Evolutionary conservation across 1,140 invertebrate species (phyloP), one percentile per base, ranked within the genome.

Genomic region (Maniola jurtina): DNA sequence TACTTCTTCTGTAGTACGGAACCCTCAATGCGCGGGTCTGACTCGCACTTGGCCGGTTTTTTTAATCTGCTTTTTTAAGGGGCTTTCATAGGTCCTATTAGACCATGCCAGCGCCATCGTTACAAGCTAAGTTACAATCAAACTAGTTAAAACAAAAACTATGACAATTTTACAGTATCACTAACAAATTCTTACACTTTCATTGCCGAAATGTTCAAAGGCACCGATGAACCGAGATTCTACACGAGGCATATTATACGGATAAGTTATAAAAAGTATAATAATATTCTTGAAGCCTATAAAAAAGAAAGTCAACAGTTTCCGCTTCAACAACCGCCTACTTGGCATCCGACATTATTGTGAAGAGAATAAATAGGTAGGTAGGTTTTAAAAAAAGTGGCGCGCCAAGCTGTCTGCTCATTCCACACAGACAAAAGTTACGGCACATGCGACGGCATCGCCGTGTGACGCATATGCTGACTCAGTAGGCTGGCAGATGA

Each of bases 361-460:
- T 74, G 61, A 75, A 75, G 70, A 71, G 81, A 84, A 55, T 76
- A 69, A 45, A 45, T 45, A 45, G 42, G 42, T 66, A 79, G 68
- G 72, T 81, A 80, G 64, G 76, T 79, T 79, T 82, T 75, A 66
- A 83, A 82, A 80, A 86, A 89, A 87, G 79, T 86, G 80, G 83
- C 86, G 87, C 85, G 85, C 86, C 86, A 88, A 81, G 86, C 87
- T 79, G 87, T 89, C 87, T 89, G 83, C 74, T 72, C 71, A 75
- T 58, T 66, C 63, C 64, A 56, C 64, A 61, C 54, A 50, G 66
- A 68, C 68, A 68, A 60, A 62, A 67, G 61, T 52, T 56, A 60
- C 55, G 57, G 59, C 54, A 64, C 50, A 56, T 56, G 64, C 62
- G 73, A 73, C 56, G 61, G 68, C 62, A 75, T 72, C 65, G 71